Evolutionary conservation across 2,113 vertebrate species (phyloP).

Genomic region (Arothron firmamentum): DNA sequence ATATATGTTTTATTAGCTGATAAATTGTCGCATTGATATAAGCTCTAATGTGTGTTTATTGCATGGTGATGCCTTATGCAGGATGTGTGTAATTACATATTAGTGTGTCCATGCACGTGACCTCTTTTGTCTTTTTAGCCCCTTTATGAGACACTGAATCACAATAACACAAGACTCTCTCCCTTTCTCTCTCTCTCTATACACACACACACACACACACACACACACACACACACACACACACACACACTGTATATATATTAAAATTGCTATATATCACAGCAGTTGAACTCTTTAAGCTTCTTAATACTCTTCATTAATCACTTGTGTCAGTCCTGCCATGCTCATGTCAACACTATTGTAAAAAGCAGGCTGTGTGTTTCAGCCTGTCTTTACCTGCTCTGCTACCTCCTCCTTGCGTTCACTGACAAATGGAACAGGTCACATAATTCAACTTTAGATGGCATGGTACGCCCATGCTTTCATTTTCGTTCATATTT

Average conservation of each 20-base stretch:
- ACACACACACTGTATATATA: not conserved
- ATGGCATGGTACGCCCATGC: constrained; percentile 4
- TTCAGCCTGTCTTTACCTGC: constrained; percentile 4
- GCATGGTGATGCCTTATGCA: constrained; percentile 38
- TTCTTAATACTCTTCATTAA: constrained; percentile 34
- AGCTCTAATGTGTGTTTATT: constrained; percentile 43
- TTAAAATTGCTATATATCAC: constrained; percentile 14
- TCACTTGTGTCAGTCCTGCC: constrained; percentile 18
- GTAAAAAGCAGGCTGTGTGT: constrained; percentile 7
- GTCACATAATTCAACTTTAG: not conserved
- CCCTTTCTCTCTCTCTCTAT: constrained; percentile 14
- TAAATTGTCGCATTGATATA: constrained; percentile 49
- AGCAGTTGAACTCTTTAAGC: constrained; percentile 25
- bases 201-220: too few species aligned
- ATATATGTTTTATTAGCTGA: constrained; percentile 39
- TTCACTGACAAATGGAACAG: not conserved
- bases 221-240: too few species aligned
- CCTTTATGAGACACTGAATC: constrained; percentile 40
- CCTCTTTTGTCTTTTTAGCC: constrained; percentile 42
- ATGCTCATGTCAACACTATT: constrained; percentile 7
- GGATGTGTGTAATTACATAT: not conserved
- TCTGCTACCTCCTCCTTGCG: constrained; percentile 9
- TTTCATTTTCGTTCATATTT: constrained; percentile 1
- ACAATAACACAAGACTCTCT: constrained; percentile 10
- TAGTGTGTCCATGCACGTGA: constrained; percentile 16